Base-by-base conservation (phyloP, 2,797 vertebrate species). In the Pelodytes ibericus region DNA sequence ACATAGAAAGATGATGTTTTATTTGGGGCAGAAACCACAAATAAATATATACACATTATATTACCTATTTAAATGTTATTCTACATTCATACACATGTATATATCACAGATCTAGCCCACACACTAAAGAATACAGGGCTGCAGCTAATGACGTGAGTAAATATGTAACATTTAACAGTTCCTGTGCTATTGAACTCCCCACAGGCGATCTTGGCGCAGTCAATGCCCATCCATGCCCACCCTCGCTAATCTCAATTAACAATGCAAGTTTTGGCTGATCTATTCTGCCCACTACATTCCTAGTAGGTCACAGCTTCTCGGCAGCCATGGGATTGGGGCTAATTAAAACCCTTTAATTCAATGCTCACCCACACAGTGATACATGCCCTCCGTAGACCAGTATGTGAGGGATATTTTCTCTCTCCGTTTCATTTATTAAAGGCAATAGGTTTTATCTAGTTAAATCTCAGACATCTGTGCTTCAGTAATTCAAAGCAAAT, bases 261-360 rank as follows among this genome's bases (percentile, higher is more conserved):
- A 79, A 79, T 73, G 71, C 57, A 41, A 53, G 41, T n/a, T 16
- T 59, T 62, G 64, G 63, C 31, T 61, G 70, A 3, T 68, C 31
- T 56, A 11, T 44, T 80, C 80, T 80, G 79, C 79, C 81, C 79
- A 80, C 68, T 49, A 69, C 65, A 75, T 82, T 75, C 82, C 49
- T 31, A 57, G 47, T 7, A 2, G 41, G 49, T 6, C 51, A 74
- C 11, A 79, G 57, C 58, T 31, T 11, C 3, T 5, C 6, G 56
- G 77, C 81, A 84, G 81, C 39, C 74, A 72, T 26, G 18, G 22
- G 39, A 30, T 57, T 82, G 77, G 62, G 57, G 58, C 58, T 47
- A 47, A 13, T 0, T 72, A 33, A 30, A 77, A 66, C 70, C 62
- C 25, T 79, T 80, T 44, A 63, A 81, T 26, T 72, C 51, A 51